Evolutionary conservation across 2,113 vertebrate genomes (phyloP).

Genomic region (Phaethornis superciliosus): DNA sequence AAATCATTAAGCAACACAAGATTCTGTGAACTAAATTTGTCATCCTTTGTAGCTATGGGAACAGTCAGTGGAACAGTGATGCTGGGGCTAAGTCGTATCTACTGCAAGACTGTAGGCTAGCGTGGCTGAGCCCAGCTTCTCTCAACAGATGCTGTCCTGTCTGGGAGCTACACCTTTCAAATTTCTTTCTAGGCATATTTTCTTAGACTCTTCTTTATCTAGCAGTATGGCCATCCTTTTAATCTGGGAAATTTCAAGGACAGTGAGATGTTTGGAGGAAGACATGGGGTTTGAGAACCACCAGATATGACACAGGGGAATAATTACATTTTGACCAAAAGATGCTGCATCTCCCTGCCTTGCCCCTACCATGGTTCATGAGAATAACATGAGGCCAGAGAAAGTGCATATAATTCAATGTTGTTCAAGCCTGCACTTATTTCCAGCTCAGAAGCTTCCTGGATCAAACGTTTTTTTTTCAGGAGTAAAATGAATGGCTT

Average conservation of each 20-base stretch:
- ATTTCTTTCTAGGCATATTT: background rate
- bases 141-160: background rate
- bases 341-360: background rate
- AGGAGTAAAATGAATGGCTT: background rate
- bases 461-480: background rate
- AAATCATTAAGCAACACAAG: slow-evolving; percentile 46
- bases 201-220: background rate
- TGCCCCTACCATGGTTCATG: background rate
- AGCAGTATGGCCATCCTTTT: background rate
- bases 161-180: background rate
- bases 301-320: background rate
- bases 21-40: slow-evolving; percentile 32
- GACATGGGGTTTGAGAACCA: background rate
- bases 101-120: background rate
- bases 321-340: fast-evolving
- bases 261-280: background rate
- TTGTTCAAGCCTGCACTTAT: background rate
- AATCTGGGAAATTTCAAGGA: background rate
- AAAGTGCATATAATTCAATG: background rate
- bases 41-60: slow-evolving; percentile 22
- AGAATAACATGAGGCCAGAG: background rate
- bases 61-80: background rate
- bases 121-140: background rate
- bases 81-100: background rate
- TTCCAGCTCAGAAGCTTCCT: background rate